Base-by-base conservation (phyloP, 2,888 invertebrate species). In the Chorisops tibialis region DNA sequence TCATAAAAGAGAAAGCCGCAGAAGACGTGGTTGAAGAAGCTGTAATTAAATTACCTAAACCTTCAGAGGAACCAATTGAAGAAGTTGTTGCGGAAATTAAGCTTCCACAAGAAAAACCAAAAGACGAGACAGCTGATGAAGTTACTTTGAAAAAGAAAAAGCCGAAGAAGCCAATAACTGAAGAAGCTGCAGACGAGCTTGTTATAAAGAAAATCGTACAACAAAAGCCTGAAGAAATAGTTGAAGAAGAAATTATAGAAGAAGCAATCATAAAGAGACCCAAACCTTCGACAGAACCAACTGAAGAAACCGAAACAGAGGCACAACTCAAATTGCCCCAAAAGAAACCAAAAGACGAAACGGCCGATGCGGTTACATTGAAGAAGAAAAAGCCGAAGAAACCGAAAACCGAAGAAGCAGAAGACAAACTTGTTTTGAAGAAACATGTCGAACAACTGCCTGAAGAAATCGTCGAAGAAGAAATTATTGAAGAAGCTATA, bases 401-500 rank as follows among this genome's bases (percentile, higher is more conserved):
- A 41, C 69, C 73, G 0, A 69, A 72, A 39, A 2, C 58, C 59
- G 73, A 74, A 64, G 71, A 75, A 68, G 67, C 70, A 62, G 69
- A 74, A 64, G 69, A 69, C 4, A 61, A 70, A 52, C 72, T 72
- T 6, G 70, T 75, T 2, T 5, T 60, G n/a, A 41, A 30, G 22
- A 50, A 41, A n/a, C 9, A 2, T 11, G 41, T 73, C 7, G 63
- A 75, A 9, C 68, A 72, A 66, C 78, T 79, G 66, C 77, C 81
- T 16, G 79, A 83, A 69, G 83, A 84, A 71, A 75, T 82, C 51
- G 78, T 80, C 59, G 83, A 82, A 71, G 84, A 83, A 76, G 77
- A 76, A 68, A 70, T 76, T 9, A 63, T 76, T 18, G 77, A 76
- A 62, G 77, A 77, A 63, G 76, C 76, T 2, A 62, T 76, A 22